Evolutionary conservation across 37 sponge, comb jelly and placozoan genomes (phyloP).

Genomic region (Tethya wilhelma): DNA sequence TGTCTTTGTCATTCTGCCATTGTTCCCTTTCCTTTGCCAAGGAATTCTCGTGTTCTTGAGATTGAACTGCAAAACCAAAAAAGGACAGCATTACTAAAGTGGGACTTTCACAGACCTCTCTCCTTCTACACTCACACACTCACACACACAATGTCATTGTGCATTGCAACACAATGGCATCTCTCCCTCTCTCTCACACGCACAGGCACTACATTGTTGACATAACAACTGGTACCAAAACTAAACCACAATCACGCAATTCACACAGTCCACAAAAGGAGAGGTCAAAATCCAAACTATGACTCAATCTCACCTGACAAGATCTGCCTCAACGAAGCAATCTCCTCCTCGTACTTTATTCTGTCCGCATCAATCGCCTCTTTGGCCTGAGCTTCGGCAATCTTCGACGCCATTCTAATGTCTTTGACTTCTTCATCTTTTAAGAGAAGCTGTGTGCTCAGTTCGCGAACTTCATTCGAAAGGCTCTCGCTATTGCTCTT

Average conservation of each 20-base stretch:
- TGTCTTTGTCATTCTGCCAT: slow-evolving; percentile 2
- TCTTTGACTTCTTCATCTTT: slow-evolving; percentile 47
- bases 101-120: no score
- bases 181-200: no score
- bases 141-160: no score
- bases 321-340: slow-evolving; percentile 46
- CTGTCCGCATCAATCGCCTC: slow-evolving; percentile 65
- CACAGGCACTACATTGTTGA: no score
- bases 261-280: background rate
- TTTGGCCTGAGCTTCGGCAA: slow-evolving; percentile 14
- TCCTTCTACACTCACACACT: no score
- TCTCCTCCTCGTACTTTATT: slow-evolving; percentile 71
- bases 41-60: background rate
- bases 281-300: no score
- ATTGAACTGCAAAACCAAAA: slow-evolving; percentile 14
- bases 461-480: background rate
- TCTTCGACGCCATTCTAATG: background rate
- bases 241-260: background rate
- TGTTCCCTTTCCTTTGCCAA: slow-evolving; percentile 11
- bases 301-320: slow-evolving; percentile 30
- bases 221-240: no score
- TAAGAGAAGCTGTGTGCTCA: slow-evolving; percentile 3
- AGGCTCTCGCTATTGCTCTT: slow-evolving; percentile 3
- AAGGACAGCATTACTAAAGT: background rate
- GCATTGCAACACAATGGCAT: no score